These are phyloP conservation scores for Drosophila crucigera DNA, from an alignment of 2,888 invertebrate species.

Conservation along the genomic window DNA sequence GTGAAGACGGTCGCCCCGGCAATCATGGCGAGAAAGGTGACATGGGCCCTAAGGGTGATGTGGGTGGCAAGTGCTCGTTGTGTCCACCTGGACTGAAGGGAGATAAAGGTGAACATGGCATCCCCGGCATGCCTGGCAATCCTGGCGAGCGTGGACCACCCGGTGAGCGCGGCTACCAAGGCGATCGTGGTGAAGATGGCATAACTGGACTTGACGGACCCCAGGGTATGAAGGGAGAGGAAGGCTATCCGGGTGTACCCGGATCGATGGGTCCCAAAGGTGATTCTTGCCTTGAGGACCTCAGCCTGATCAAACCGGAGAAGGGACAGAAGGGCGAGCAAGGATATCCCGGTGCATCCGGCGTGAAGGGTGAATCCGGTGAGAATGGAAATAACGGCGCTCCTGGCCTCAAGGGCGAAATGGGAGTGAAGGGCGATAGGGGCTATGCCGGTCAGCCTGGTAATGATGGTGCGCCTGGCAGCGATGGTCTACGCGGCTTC, in stretches of 20 bases:
- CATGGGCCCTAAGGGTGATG: conserved; percentile 91
- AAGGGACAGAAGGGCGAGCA: conserved; percentile 89
- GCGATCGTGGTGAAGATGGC: neutral
- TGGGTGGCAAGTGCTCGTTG: conserved; percentile 92
- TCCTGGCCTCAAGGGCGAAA: conserved; percentile 89
- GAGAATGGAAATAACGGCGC: conserved; percentile 89
- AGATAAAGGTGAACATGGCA: conserved; percentile 91
- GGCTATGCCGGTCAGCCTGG: conserved; percentile 91
- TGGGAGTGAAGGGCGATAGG: conserved; percentile 89
- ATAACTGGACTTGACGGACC: neutral
- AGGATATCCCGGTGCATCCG: conserved; percentile 88
- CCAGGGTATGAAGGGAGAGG: conserved; percentile 73
- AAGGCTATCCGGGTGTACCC: conserved; percentile 87
- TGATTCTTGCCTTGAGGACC: conserved; percentile 87
- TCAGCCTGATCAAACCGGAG: conserved; percentile 86
- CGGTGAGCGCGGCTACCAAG: conserved; percentile 60
- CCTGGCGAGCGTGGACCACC: conserved; percentile 88
- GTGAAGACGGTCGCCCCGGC: conserved; percentile 89
- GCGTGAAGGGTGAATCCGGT: conserved; percentile 90
- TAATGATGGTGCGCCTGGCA: conserved; percentile 90
- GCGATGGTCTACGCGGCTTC: conserved; percentile 88
- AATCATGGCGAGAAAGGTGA: conserved; percentile 87
- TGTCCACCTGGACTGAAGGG: conserved; percentile 92
- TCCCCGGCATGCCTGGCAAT: conserved; percentile 89
- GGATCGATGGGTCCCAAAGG: conserved; percentile 87